Conservation (phyloP, 2,888 invertebrate genomes). For the Oithona nana region DNA sequence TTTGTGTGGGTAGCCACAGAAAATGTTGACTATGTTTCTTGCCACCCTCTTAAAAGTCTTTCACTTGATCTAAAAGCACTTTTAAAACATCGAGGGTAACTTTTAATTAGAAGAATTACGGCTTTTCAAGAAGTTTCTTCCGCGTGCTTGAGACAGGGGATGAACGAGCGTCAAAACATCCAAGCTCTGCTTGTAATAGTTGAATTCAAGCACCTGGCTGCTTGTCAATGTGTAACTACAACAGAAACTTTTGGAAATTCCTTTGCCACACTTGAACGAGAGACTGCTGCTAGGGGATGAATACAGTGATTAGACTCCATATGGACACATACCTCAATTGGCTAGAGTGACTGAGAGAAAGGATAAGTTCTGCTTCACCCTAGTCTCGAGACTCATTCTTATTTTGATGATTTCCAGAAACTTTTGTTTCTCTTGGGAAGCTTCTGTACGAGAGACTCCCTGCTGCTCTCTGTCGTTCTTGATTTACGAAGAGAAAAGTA, state of each 20-base stretch:
- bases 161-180: background rate
- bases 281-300: too few species aligned
- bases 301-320: background rate
- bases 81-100: background rate
- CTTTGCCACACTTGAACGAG: background rate
- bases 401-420: too few species aligned
- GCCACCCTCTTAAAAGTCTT: too few species aligned
- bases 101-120: background rate
- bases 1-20: too few species aligned
- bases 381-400: too few species aligned
- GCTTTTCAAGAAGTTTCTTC: background rate
- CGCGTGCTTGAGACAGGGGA: background rate
- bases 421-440: too few species aligned
- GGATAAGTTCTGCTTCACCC: too few species aligned
- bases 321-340: background rate
- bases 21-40: too few species aligned
- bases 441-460: too few species aligned
- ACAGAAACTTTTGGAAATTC: background rate
- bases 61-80: background rate
- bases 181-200: background rate
- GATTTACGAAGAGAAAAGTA: too few species aligned
- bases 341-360: too few species aligned
- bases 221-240: background rate
- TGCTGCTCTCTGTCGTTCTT: too few species aligned
- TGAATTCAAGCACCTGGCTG: background rate